Conservation (phyloP, 2,797 vertebrate species). For the Danio aesculapii region DNA sequence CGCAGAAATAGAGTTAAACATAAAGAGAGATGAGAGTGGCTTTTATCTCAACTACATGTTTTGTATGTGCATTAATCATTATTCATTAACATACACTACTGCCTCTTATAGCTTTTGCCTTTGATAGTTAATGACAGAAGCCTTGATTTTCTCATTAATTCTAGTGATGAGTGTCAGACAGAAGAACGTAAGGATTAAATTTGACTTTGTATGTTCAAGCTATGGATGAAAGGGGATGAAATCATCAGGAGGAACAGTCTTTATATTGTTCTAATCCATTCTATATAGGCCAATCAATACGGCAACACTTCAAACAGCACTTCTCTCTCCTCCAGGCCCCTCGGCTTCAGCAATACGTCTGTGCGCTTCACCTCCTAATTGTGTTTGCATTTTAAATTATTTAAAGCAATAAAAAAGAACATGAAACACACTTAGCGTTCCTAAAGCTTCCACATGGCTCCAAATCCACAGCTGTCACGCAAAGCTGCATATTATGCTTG, state of each 20-base stretch:
- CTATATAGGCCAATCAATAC: slow-evolving; percentile 73
- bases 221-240: slow-evolving; percentile 26
- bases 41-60: slow-evolving; percentile 26
- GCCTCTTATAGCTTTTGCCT: slow-evolving; percentile 25
- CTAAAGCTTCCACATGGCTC: not conserved
- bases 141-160: not conserved
- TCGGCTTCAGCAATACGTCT: not conserved
- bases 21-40: slow-evolving; percentile 13
- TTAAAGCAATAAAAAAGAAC: slow-evolving; percentile 25
- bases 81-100: slow-evolving; percentile 23
- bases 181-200: slow-evolving; percentile 57
- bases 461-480: not conserved
- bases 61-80: not conserved
- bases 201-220: slow-evolving; percentile 52
- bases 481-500: not conserved
- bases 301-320: slow-evolving; percentile 65
- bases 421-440: slow-evolving; percentile 13
- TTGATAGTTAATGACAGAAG: slow-evolving; percentile 16
- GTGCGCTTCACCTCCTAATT: slow-evolving; percentile 32
- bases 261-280: slow-evolving; percentile 63
- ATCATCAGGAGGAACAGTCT: slow-evolving; percentile 27
- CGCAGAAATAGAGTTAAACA: not conserved
- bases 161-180: slow-evolving; percentile 43
- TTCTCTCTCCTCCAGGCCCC: slow-evolving; percentile 11
- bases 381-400: slow-evolving; percentile 55